These are phyloP conservation scores for Galaxias olidus DNA, from an alignment of 2,797 vertebrate genomes.

Conservation along the genomic window DNA sequence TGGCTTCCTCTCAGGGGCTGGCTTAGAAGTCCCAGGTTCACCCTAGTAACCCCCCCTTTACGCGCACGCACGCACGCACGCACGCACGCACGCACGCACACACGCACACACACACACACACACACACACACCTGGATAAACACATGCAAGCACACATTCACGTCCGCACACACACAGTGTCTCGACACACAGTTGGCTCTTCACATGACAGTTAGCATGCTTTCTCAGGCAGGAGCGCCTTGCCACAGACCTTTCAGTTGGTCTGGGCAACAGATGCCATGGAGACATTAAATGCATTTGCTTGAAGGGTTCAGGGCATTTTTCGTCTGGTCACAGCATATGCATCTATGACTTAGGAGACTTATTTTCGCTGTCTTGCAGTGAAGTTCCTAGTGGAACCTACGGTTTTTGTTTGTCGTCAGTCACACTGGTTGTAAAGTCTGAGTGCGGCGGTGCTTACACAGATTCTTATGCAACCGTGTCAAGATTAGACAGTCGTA, in stretches of 20 bases:
- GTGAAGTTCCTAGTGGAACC: no score
- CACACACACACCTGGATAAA: slow-evolving; percentile 32
- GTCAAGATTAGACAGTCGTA: neutral
- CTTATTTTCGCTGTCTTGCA: no score
- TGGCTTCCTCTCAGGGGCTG: slow-evolving; percentile 64
- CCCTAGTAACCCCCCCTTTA: slow-evolving; percentile 59
- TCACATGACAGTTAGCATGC: slow-evolving; percentile 51
- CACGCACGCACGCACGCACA: slow-evolving; percentile 9
- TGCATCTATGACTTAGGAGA: no score
- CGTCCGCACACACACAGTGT: slow-evolving; percentile 5
- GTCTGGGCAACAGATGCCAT: slow-evolving; percentile 34
- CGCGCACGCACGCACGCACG: slow-evolving; percentile 14
- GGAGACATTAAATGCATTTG: slow-evolving; percentile 2
- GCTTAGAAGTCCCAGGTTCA: slow-evolving; percentile 60
- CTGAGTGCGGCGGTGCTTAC: no score
- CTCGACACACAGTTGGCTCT: neutral
- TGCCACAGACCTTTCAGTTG: slow-evolving; percentile 50
- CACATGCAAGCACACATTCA: slow-evolving; percentile 50
- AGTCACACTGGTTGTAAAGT: neutral
- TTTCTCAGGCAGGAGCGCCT: no score
- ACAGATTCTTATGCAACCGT: slow-evolving; percentile 1
- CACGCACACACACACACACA: slow-evolving; percentile 24
- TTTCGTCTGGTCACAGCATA: no score
- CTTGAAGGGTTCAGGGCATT: neutral
- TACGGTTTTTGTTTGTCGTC: no score